phyloP scores from a whole-genome alignment of 2,888 invertebrate genomes.

The Chironomus tentans region DNA sequence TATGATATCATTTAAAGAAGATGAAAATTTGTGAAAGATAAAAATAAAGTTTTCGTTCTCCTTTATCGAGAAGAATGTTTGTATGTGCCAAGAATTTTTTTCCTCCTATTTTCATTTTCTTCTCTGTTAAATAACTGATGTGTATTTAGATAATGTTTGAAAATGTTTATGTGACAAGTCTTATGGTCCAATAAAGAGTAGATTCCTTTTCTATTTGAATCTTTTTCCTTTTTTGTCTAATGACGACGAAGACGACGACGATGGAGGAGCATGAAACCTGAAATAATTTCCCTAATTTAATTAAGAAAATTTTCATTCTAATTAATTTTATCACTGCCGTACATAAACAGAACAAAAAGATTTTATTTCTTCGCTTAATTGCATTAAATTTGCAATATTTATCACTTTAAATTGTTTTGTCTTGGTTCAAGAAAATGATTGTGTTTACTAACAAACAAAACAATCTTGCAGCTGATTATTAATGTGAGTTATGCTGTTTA shows the following conservation, averaged over 20 bases:
- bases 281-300: neutral
- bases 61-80: neutral
- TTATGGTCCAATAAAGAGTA: slow-evolving; percentile 1
- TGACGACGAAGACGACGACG: neutral
- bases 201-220: neutral
- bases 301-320: neutral
- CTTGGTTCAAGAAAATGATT: neutral
- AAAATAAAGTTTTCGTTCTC: neutral
- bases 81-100: neutral
- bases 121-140: neutral
- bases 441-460: neutral
- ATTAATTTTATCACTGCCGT: neutral
- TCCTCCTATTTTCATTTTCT: neutral
- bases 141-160: neutral
- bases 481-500: too few species aligned
- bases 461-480: too few species aligned
- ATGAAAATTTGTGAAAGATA: neutral
- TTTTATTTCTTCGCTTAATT: too few species aligned
- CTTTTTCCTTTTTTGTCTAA: neutral
- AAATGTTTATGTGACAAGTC: neutral
- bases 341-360: neutral
- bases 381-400: too few species aligned
- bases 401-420: too few species aligned
- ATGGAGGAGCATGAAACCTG: neutral
- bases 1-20: neutral